Base-by-base conservation (phyloP, 2,113 vertebrate genomes). In the Anas platyrhynchos region DNA sequence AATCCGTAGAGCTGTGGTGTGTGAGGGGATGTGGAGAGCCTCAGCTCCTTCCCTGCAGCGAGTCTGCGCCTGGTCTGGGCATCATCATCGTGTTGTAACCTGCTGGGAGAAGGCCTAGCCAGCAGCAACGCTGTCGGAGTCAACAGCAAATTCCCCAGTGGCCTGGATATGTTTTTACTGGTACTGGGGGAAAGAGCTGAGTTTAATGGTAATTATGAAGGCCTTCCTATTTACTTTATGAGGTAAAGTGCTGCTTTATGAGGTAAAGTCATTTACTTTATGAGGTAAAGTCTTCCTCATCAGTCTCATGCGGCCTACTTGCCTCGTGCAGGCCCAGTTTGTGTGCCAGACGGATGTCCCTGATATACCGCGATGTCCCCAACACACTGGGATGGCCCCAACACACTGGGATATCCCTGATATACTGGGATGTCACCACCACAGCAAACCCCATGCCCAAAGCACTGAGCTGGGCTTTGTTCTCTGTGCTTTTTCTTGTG, bases 331-430 rank as follows among this genome's bases (percentile, higher is more conserved):
- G 34, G 36, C 84, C 36, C 3, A 2, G 27, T 31, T 27, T 59
- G 21, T 46, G 52, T 31, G 36, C 31, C 7, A 0, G 9, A 14
- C 0, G 0, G 6, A 48, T 48, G 46, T 48, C 46, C 46, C 10
- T 21, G 46, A 48, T 48, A 20, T 21, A 11, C 46, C 10, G 3
- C 20, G 20, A 48, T 48, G 17, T 46, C 44, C 44, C 44, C 17
- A 18, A 20, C 8, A 18, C 17, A 48, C 46, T 21, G 10, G 20
- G 46, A 48, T 48, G 46, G 11, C 46, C 46, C 50, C 22, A 20
- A 13, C 22, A 50, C 11, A 25, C 46, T 50, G 50, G 48, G 48
- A 50, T 13, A 12, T 50, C 22, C 48, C 22, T 50, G 48, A 21
- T 48, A 21, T 21, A 48, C 20, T 21, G 20, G 46, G 46, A 48